phyloP scores from a whole-genome alignment of 1,140 invertebrate species.

The Zaprionus inermis region DNA sequence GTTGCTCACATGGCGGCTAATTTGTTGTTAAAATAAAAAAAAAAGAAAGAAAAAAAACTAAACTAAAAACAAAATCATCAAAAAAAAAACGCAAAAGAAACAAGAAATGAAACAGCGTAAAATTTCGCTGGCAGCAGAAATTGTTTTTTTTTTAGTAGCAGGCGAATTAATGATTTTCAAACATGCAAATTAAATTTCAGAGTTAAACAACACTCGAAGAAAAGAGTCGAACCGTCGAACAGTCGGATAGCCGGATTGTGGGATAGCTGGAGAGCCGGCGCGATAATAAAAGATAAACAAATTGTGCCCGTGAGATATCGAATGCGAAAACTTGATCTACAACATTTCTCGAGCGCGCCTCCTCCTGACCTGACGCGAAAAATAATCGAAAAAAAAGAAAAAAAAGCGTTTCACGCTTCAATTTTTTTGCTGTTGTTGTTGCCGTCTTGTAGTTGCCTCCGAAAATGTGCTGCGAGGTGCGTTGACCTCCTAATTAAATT shows the following conservation, averaged over 20 bases:
- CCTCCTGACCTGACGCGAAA: slow-evolving; percentile 23
- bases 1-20: slow-evolving; percentile 49
- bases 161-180: slow-evolving; percentile 64
- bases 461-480: slow-evolving; percentile 33
- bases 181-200: slow-evolving; percentile 61
- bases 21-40: slow-evolving; percentile 41
- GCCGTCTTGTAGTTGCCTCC: slow-evolving; percentile 7
- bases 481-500: slow-evolving; percentile 65
- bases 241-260: neutral
- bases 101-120: slow-evolving; percentile 43
- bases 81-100: slow-evolving; percentile 20
- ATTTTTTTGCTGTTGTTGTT: slow-evolving; percentile 12
- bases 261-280: neutral
- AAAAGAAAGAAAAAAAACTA: slow-evolving; percentile 20
- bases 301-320: slow-evolving; percentile 38
- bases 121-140: slow-evolving; percentile 49
- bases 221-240: slow-evolving; percentile 15
- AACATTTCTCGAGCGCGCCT: slow-evolving; percentile 47
- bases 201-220: slow-evolving; percentile 32
- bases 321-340: slow-evolving; percentile 60
- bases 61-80: slow-evolving; percentile 13
- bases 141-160: slow-evolving; percentile 39
- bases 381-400: slow-evolving; percentile 3
- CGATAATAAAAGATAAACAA: slow-evolving; percentile 28
- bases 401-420: slow-evolving; percentile 38